Evolutionary conservation across 2,113 vertebrate species (phyloP).

Genomic region (Sula dactylatra): DNA sequence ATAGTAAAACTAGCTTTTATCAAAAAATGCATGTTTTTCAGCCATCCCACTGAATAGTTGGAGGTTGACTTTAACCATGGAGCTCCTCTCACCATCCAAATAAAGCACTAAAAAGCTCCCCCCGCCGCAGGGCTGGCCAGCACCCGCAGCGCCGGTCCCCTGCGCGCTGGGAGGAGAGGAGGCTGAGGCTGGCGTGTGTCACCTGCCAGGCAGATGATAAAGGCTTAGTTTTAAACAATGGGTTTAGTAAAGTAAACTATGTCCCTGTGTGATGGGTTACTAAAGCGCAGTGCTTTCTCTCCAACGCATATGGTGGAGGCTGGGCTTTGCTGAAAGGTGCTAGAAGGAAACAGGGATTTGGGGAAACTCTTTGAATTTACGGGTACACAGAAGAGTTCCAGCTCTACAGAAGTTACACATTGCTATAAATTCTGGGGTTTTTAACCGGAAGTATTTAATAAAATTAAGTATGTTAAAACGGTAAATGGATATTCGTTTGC

Average conservation of each 20-base stretch:
- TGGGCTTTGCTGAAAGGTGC: neutral
- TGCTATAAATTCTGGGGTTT: accelerated
- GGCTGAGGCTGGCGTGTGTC: neutral
- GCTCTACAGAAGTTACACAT: neutral
- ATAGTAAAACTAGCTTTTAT: neutral
- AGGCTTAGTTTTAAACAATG: constrained; percentile 59
- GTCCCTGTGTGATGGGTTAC: neutral
- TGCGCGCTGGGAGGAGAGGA: neutral
- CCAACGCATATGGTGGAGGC: too few species aligned
- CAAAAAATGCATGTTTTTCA: accelerated
- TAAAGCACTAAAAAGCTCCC: neutral
- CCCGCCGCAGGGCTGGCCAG: accelerated
- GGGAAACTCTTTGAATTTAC: neutral
- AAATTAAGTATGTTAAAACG: neutral
- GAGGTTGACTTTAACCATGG: accelerated
- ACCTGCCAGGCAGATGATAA: constrained; percentile 14
- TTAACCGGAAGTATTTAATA: neutral
- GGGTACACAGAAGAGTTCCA: neutral
- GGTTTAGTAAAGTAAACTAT: constrained; percentile 47
- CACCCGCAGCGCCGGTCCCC: neutral
- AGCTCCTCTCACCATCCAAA: neutral
- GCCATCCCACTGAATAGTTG: accelerated
- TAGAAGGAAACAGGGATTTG: neutral
- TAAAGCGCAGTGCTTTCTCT: neutral
- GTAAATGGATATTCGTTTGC: neutral